Conservation (phyloP, 1,140 invertebrate species). For the Nephila pilipes region DNA sequence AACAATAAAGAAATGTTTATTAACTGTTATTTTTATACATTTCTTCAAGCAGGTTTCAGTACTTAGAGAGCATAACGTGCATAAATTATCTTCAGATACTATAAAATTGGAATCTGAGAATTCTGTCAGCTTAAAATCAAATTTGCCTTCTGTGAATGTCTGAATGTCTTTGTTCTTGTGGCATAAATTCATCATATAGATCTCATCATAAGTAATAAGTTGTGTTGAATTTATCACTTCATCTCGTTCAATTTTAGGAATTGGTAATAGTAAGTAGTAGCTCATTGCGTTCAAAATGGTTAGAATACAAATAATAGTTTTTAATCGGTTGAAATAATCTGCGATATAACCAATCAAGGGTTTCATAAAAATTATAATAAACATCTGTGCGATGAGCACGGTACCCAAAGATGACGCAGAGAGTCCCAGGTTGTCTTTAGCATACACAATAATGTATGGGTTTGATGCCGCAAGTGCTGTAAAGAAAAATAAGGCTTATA, state of each 20-base stretch:
- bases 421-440: constrained; percentile 79
- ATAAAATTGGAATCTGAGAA: not conserved
- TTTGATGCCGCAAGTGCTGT: constrained; percentile 79
- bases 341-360: constrained; percentile 80
- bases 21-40: not conserved
- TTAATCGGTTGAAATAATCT: constrained; percentile 80
- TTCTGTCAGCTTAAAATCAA: not conserved
- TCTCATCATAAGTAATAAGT: not conserved
- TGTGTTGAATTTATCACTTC: not conserved
- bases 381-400: constrained; percentile 80
- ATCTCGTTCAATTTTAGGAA: constrained; percentile 1
- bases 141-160: not conserved
- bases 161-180: not conserved
- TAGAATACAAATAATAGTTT: constrained; percentile 76
- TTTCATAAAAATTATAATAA: constrained; percentile 79
- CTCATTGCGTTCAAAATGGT: constrained; percentile 45
- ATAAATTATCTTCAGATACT: not conserved
- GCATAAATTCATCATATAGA: not conserved
- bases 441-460: constrained; percentile 80
- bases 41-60: not conserved
- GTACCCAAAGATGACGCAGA: constrained; percentile 79
- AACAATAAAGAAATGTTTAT: too few species aligned
- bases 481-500: not conserved
- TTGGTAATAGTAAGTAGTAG: not conserved
- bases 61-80: not conserved